A percentile compares a stretch with the other conserved stretches of the same genome.
Evolutionary conservation across 30 jellyfish, hydroid and myxozoan genomes (phyloP).

Genomic region (Turritopsis rubra): DNA sequence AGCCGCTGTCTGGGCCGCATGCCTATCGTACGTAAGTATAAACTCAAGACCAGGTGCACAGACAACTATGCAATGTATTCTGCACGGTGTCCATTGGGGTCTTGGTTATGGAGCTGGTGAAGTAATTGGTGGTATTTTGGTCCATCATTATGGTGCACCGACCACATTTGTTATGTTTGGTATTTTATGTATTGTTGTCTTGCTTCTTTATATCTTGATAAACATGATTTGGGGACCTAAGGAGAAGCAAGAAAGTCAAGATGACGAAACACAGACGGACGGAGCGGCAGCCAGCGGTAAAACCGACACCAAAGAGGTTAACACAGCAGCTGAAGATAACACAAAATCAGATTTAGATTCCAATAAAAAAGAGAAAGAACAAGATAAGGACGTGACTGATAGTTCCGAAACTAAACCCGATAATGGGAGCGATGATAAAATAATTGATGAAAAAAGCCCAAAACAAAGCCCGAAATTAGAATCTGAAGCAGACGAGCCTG

Average conservation of each 20-base stretch:
- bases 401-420: not conserved
- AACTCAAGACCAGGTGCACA: conserved; percentile 94
- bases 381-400: not conserved
- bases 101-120: conserved; percentile 99
- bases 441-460: not conserved
- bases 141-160: conserved; percentile 99
- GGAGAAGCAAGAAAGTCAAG: conserved; percentile 67
- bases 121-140: conserved; percentile 97
- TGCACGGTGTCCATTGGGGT: conserved; percentile 99
- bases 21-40: conserved; percentile 87
- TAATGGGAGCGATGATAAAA: not conserved
- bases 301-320: not conserved
- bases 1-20: conserved; percentile 99
- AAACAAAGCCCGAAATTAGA: not conserved
- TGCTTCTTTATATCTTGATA: conserved; percentile 68
- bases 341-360: not conserved
- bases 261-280: conserved; percentile 95
- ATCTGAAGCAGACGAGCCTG: not conserved
- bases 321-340: not conserved
- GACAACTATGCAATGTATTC: conserved; percentile 99
- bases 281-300: conserved; percentile 1
- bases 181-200: conserved; percentile 82
- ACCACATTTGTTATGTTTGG: conserved; percentile 94
- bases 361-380: not conserved
- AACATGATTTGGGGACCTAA: conserved; percentile 91